phyloP scores from a whole-genome alignment of 2,113 vertebrate genomes.

The Phasianus colchicus region DNA sequence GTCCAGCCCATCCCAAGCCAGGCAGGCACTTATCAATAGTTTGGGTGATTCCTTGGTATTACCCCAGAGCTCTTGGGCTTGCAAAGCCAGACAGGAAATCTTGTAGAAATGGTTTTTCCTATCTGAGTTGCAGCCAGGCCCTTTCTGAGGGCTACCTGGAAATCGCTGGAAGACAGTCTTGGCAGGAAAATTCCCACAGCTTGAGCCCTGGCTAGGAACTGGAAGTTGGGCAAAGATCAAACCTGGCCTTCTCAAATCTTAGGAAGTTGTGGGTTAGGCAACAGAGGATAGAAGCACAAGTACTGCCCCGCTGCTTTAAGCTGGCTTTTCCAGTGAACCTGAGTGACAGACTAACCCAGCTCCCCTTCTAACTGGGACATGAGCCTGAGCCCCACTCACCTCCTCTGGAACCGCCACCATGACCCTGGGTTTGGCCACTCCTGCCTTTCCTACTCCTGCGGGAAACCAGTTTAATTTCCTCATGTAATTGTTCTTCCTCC shows the following conservation, averaged over 20 bases:
- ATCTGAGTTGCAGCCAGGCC: conserved; percentile 18
- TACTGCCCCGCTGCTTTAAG: neutral
- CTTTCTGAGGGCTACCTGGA: conserved; percentile 52
- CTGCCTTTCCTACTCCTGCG: neutral
- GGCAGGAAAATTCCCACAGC: neutral
- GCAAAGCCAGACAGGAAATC: conserved; percentile 38
- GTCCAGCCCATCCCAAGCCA: neutral
- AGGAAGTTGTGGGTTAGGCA: neutral
- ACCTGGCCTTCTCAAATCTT: neutral
- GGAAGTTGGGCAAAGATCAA: neutral
- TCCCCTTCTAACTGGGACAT: fast-evolving
- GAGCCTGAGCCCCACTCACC: neutral
- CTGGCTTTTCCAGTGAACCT: neutral
- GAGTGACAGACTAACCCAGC: neutral
- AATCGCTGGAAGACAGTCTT: conserved; percentile 16
- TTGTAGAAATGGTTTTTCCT: conserved; percentile 43
- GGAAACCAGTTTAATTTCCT: conserved; percentile 28
- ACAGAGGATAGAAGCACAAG: neutral
- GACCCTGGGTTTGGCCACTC: neutral
- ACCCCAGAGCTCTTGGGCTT: neutral
- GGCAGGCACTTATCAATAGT: neutral
- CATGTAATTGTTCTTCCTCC: neutral
- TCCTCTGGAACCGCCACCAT: conserved; percentile 11
- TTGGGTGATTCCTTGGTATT: neutral
- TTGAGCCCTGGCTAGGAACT: neutral